These are phyloP conservation scores for Spea multiplicata DNA, from an alignment of 2,113 vertebrate genomes.

Conservation along the genomic window DNA sequence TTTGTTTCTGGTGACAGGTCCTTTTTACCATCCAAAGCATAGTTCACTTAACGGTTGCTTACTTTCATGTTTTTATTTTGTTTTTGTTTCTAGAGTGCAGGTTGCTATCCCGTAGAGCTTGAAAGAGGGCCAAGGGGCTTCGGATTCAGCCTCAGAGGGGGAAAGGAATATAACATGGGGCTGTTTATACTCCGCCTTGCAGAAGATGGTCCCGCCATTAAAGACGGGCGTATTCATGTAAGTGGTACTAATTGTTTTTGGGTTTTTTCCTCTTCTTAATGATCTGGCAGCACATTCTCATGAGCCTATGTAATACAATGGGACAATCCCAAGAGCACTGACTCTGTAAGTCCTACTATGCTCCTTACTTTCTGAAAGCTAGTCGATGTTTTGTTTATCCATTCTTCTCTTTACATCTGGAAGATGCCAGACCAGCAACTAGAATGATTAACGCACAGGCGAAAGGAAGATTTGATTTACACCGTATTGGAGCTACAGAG, in stretches of 20 bases:
- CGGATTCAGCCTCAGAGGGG: constrained; percentile 93
- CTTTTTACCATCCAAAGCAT: too few relatives aligned
- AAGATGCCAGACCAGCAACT: neutral
- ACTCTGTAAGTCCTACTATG: neutral
- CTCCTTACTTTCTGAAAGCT: neutral
- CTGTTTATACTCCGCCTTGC: constrained; percentile 93
- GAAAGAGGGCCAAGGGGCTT: constrained; percentile 89
- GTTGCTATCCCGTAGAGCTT: constrained; percentile 87
- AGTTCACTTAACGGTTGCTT: too few relatives aligned
- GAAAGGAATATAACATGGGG: constrained; percentile 98
- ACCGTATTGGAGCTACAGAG: neutral
- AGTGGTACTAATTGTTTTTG: too few relatives aligned
- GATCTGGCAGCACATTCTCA: too few relatives aligned
- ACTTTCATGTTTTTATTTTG: neutral
- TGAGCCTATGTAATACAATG: neutral
- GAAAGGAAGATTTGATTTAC: constrained; percentile 1
- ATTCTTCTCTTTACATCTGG: neutral
- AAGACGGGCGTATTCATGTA: constrained; percentile 88
- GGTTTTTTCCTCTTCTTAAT: too few relatives aligned
- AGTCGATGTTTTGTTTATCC: neutral
- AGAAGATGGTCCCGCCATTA: constrained; percentile 88
- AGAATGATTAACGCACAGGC: neutral
- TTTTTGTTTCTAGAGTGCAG: constrained; percentile 60
- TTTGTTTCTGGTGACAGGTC: too few relatives aligned
- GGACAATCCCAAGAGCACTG: neutral